Evolutionary conservation across 2,888 invertebrate genomes (phyloP).

Genomic region (Phania funesta): DNA sequence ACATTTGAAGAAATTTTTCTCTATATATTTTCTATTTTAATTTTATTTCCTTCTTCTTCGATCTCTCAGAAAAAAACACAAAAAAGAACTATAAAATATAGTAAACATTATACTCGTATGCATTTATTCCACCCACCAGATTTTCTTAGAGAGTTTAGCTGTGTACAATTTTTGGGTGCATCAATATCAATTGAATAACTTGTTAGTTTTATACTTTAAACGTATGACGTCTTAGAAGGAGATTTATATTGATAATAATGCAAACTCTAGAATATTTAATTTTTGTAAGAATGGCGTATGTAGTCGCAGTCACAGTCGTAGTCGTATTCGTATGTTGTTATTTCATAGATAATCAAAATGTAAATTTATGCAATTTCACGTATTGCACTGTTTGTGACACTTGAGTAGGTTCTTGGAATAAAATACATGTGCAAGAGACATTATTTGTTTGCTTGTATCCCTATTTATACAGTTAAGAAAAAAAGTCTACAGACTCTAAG

Average conservation of each 20-base stretch:
- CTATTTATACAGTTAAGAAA: neutral
- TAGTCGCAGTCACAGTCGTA: constrained; percentile 15
- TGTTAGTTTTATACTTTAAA: constrained; percentile 43
- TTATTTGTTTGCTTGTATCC: constrained; percentile 1
- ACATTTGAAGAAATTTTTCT: constrained; percentile 51
- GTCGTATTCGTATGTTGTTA: constrained; percentile 28
- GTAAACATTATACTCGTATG: constrained; percentile 53
- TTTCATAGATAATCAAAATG: constrained; percentile 60
- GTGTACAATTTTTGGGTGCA: constrained; percentile 56
- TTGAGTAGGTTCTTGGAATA: constrained; percentile 61
- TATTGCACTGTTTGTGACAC: constrained; percentile 68
- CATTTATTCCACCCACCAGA: constrained; percentile 68
- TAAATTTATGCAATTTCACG: constrained; percentile 67
- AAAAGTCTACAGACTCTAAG: no score
- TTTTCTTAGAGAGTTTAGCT: constrained; percentile 20
- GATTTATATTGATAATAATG: constrained; percentile 61
- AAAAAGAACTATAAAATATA: neutral
- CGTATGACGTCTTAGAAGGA: constrained; percentile 49
- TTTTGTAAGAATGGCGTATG: constrained; percentile 23
- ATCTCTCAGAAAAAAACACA: neutral
- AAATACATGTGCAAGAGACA: constrained; percentile 45
- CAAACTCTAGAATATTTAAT: constrained; percentile 33
- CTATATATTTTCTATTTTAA: constrained; percentile 39
- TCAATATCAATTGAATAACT: constrained; percentile 67
- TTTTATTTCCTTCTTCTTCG: constrained; percentile 25